A percentile compares a stretch with the other conserved stretches of the same genome.
phyloP scores from a whole-genome alignment of 2,797 vertebrate species.

The Luscinia luscinia region DNA sequence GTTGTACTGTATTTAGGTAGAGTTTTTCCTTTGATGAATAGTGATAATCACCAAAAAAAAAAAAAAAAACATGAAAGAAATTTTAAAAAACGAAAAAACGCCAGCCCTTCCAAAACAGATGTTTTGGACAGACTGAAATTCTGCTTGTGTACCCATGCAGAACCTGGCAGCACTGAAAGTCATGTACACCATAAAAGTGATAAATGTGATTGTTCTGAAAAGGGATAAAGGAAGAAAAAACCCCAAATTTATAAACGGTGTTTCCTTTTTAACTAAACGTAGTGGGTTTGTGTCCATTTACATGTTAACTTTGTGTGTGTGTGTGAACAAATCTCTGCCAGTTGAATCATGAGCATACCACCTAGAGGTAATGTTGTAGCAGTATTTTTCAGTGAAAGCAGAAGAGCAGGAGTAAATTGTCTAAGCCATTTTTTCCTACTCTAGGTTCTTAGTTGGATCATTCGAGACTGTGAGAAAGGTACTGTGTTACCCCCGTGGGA shows the following conservation, averaged over 20 bases:
- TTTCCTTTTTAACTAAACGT: neutral
- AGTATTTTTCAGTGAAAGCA: neutral
- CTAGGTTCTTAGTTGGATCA: neutral
- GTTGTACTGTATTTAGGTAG: neutral
- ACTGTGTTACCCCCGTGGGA: neutral
- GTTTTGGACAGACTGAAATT: neutral
- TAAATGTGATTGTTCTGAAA: neutral
- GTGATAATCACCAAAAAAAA: neutral
- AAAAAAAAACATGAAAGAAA: too few species aligned
- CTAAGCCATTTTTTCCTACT: neutral
- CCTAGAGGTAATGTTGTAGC: neutral
- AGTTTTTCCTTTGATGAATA: neutral
- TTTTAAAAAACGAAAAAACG: neutral
- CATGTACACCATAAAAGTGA: neutral
- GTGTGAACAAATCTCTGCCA: neutral
- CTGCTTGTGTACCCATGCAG: neutral
- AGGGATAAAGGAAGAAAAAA: neutral
- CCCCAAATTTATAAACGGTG: accelerated
- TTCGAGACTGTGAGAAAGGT: neutral
- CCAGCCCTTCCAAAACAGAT: neutral
- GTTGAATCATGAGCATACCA: neutral
- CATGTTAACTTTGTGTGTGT: neutral
- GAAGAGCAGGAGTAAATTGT: neutral
- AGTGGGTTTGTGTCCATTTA: neutral
- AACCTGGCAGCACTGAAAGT: neutral